Percentiles rank a stretch among this genome's conserved stretches.
Evolutionary conservation across 1,140 invertebrate genomes (phyloP).

Genomic region (Lordiphosa clarofinis): DNA sequence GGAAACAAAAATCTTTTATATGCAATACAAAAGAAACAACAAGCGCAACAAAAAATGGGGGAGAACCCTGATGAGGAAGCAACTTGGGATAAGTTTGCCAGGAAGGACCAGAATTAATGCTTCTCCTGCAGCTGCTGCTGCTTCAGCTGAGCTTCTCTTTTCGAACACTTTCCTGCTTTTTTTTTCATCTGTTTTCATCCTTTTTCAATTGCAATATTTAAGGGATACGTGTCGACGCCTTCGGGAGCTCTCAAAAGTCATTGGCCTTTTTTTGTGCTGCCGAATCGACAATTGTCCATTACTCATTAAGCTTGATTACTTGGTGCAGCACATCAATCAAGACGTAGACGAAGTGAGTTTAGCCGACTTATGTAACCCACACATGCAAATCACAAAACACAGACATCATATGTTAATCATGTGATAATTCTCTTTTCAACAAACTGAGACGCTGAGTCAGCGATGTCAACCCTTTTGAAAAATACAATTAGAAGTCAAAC

Average conservation of each 20-base stretch:
- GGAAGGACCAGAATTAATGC: constrained; percentile 22
- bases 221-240: constrained; percentile 23
- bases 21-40: constrained; percentile 60
- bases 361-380: background rate
- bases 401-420: constrained; percentile 60
- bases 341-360: too few species aligned
- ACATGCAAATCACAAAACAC: constrained; percentile 5
- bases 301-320: too few species aligned
- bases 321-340: too few species aligned
- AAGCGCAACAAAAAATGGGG: constrained; percentile 10
- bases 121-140: constrained; percentile 6
- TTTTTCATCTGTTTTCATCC: constrained; percentile 7
- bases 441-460: constrained; percentile 44
- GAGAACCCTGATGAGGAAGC: constrained; percentile 34
- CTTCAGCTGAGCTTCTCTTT: background rate
- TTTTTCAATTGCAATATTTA: constrained; percentile 36
- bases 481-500: constrained; percentile 50
- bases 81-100: constrained; percentile 56
- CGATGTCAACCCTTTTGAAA: constrained; percentile 33
- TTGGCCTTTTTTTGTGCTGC: constrained; percentile 46
- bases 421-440: constrained; percentile 50
- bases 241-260: constrained; percentile 35
- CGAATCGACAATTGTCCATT: too few species aligned
- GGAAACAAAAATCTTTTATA: constrained; percentile 63
- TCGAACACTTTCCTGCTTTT: constrained; percentile 1